Percentiles rank a stretch among this genome's conserved stretches.
phyloP scores from a whole-genome alignment of 2,888 invertebrate species.

The Tolmerus cingulatus region DNA sequence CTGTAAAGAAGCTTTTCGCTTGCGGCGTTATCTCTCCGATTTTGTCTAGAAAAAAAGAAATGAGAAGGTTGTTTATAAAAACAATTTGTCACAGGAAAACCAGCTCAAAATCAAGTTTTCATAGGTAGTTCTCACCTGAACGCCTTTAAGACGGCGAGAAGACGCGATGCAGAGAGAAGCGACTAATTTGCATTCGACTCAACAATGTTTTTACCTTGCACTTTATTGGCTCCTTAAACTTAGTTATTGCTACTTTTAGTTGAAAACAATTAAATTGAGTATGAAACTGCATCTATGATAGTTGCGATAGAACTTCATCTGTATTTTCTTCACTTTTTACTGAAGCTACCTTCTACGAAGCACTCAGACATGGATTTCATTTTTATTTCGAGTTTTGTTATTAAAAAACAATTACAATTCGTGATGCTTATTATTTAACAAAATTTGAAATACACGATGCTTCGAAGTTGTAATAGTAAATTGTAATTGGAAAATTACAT shows the following conservation, averaged over 20 bases:
- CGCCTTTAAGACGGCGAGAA: background rate
- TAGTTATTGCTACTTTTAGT: background rate
- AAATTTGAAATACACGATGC: background rate
- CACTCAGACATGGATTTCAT: background rate
- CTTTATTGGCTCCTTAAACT: background rate
- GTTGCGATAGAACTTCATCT: background rate
- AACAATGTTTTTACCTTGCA: background rate
- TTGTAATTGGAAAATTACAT: too few relatives aligned
- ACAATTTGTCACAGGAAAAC: background rate
- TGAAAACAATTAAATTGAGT: background rate
- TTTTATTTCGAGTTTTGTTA: background rate
- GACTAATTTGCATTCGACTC: background rate
- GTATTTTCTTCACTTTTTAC: background rate
- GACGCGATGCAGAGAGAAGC: background rate
- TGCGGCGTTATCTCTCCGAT: background rate
- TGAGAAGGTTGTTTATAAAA: background rate
- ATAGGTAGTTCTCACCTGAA: background rate
- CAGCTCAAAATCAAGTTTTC: conserved; percentile 12
- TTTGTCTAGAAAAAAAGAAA: background rate
- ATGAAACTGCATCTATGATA: background rate
- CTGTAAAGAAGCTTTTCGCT: background rate
- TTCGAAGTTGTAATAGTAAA: too few relatives aligned
- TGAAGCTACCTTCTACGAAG: background rate
- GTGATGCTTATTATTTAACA: background rate
- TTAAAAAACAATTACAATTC: background rate